phyloP scores from a whole-genome alignment of 2,888 invertebrate genomes.

The Amphipyra berbera region DNA sequence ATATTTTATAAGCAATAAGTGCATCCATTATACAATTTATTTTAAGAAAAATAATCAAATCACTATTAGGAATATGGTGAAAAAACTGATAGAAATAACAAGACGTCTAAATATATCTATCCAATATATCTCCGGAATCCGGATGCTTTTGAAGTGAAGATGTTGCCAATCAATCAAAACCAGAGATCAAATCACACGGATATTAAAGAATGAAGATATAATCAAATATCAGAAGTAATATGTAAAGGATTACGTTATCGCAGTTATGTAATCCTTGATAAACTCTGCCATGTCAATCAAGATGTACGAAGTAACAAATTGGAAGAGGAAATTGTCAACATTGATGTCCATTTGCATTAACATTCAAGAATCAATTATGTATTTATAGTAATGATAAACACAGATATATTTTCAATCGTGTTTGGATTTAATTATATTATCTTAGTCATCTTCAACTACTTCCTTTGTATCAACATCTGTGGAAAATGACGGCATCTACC shows the following conservation, averaged over 20 bases:
- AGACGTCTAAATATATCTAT: not conserved
- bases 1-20: too few species aligned
- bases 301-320: slow-evolving; percentile 10
- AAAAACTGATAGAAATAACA: not conserved
- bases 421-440: slow-evolving; percentile 31
- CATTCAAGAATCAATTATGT: slow-evolving; percentile 22
- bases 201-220: slow-evolving; percentile 30
- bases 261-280: slow-evolving; percentile 20
- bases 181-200: slow-evolving; percentile 29
- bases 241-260: slow-evolving; percentile 38
- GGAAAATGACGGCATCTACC: slow-evolving; percentile 27
- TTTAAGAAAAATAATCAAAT: too few species aligned
- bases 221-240: slow-evolving; percentile 8
- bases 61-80: not conserved
- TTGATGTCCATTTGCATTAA: slow-evolving; percentile 16
- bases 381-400: slow-evolving; percentile 7
- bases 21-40: too few species aligned
- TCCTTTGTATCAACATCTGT: slow-evolving; percentile 27
- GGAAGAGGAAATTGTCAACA: slow-evolving; percentile 9
- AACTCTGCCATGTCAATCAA: slow-evolving; percentile 7
- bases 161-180: slow-evolving; percentile 43
- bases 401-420: slow-evolving; percentile 16
- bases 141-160: slow-evolving; percentile 22
- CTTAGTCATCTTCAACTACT: slow-evolving; percentile 14
- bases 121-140: slow-evolving; percentile 2